phyloP scores from a whole-genome alignment of 2,113 vertebrate species.

The Dolichallabes microphthalmus region DNA sequence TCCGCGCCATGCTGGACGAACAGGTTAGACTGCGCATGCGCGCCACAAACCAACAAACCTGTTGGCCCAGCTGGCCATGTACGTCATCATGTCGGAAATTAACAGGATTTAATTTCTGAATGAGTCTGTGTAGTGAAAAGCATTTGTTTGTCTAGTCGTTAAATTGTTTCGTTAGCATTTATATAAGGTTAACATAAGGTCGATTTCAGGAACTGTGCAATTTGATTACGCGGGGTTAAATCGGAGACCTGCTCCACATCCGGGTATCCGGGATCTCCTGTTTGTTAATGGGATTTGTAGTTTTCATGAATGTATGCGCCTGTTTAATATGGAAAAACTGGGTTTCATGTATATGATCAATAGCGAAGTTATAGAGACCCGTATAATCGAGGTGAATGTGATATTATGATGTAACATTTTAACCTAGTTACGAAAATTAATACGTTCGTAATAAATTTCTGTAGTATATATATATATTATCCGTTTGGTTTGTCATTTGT shows the following conservation, averaged over 20 bases:
- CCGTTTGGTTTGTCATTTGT: background rate
- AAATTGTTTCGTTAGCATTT: background rate
- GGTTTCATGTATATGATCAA: background rate
- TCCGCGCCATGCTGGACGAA: constrained; percentile 33
- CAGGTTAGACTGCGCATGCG: constrained; percentile 2
- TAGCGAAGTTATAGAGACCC: background rate
- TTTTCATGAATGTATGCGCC: background rate
- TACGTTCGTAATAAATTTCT: too few relatives aligned
- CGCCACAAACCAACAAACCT: too few relatives aligned
- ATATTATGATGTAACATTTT: background rate
- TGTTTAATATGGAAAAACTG: background rate
- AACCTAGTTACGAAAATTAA: background rate
- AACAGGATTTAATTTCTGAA: background rate
- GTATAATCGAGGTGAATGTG: background rate
- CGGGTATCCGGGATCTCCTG: background rate
- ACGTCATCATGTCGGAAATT: background rate
- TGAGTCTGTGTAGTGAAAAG: background rate
- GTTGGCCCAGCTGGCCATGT: background rate
- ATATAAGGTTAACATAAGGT: too few relatives aligned
- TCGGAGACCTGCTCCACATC: background rate
- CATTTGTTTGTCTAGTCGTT: background rate
- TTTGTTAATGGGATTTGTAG: background rate
- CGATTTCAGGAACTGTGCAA: background rate
- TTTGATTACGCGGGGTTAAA: background rate
- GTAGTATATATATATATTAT: background rate